Base-by-base conservation (phyloP, 2,113 vertebrate genomes). In the Pagrus major region DNA sequence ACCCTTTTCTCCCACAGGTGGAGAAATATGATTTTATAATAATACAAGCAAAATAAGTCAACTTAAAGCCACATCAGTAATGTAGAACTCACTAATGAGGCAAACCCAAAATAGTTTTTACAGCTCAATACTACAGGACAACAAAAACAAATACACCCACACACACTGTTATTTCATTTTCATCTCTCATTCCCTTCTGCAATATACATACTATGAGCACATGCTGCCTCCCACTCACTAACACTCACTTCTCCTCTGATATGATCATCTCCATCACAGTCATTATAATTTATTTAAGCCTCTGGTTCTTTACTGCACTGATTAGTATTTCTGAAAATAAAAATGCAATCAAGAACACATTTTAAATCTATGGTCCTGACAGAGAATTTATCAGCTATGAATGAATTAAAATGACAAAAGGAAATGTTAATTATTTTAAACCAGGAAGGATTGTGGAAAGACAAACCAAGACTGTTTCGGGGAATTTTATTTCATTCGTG, bases 201-300 rank as follows among this genome's bases (percentile, higher is more conserved):
- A 4, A 1, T 39, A 27, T 73, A 49, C 39, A 56, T 75, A 74
- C 37, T 42, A 68, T 21, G 42, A 77, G 47, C 47, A 83, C 76
- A 59, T 47, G 37, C 33, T 67, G 31, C 80, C 70, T 79, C 71
- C 74, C 71, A 81, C 74, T 71, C 41, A 23, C 10, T 49, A 46
- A 51, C 58, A 49, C 51, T 66, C 9, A 14, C n/a, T 72, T 37
- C 35, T 67, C 9, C 33, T 49, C 21, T 67, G n/a, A 63, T 61
- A 63, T 56, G 41, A 72, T 61, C 21, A 0, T 47, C 6, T 56
- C 47, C 12, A 12, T 56, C 31, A 33, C 29, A 59, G 7, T 52
- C 21, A 56, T n/a, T 60, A 21, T 23, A 4, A 23, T 72, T 18
- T 59, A 21, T 58, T 58, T 20, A 68, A 35, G 12, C 37, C 20